Percentiles rank a stretch among this genome's conserved stretches.
Evolutionary conservation across 2,113 vertebrate species (phyloP).

Genomic region (Chionomys nivalis): DNA sequence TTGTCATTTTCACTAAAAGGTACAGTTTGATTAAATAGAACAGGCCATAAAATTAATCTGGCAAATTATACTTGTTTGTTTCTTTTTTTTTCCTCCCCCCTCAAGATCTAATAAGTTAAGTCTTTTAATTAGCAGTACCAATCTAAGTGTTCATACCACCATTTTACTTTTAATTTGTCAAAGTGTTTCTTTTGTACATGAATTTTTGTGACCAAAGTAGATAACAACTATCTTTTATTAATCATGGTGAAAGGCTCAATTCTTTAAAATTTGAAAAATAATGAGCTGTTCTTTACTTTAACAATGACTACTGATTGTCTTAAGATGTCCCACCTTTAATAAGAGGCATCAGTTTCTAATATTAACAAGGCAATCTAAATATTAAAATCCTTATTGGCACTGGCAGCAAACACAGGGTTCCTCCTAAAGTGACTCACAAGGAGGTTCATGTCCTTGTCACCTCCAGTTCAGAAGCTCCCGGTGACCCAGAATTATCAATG

Average conservation of each 20-base stretch:
- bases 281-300: conserved; percentile 80
- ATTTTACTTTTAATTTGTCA: conserved; percentile 89
- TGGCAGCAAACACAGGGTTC: conserved; percentile 17
- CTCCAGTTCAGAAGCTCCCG: conserved; percentile 13
- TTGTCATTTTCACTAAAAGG: conserved; percentile 94
- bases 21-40: conserved; percentile 91
- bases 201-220: conserved; percentile 90
- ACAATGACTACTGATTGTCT: conserved; percentile 76
- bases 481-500: conserved; percentile 6
- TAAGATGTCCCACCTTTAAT: conserved; percentile 69
- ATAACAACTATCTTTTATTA: conserved; percentile 94
- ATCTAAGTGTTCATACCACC: conserved; percentile 84
- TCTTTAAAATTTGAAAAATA: conserved; percentile 85
- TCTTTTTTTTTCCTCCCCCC: conserved; percentile 86
- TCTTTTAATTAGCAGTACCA: conserved; percentile 91
- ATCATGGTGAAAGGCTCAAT: conserved; percentile 87
- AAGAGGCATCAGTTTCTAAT: conserved; percentile 72
- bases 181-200: conserved; percentile 90
- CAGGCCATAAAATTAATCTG: conserved; percentile 95
- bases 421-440: neutral
- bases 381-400: conserved; percentile 21
- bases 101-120: conserved; percentile 92
- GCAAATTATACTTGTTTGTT: conserved; percentile 98
- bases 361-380: conserved; percentile 67
- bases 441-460: neutral